Conservation (phyloP, 2,888 invertebrate genomes). For the Incurvaria masculella region DNA sequence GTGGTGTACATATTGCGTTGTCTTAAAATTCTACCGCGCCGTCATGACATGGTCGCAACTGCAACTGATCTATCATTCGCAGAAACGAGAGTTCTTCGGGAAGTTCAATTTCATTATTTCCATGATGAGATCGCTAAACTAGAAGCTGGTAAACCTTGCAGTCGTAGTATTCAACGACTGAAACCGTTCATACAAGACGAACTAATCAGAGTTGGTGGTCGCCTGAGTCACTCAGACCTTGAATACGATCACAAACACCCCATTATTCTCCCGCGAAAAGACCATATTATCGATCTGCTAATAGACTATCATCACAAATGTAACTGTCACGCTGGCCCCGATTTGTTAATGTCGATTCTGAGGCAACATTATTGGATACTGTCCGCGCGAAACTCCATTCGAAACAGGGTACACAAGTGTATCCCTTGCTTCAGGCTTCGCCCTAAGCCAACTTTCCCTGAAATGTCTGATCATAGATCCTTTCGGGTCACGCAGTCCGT, state of each 20-base stretch:
- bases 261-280: background rate
- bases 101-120: background rate
- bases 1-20: slow-evolving; percentile 1
- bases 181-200: background rate
- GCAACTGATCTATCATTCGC: background rate
- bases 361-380: slow-evolving; percentile 1
- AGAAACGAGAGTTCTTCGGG: background rate
- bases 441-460: too few species aligned
- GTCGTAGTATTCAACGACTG: background rate
- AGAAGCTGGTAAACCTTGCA: background rate
- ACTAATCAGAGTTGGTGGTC: slow-evolving; percentile 1
- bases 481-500: background rate
- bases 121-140: background rate
- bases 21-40: background rate
- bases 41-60: too few species aligned
- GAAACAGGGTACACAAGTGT: too few species aligned
- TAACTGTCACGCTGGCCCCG: background rate
- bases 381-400: too few species aligned
- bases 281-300: slow-evolving; percentile 1
- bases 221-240: background rate
- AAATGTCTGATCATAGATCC: too few species aligned
- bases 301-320: background rate
- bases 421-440: too few species aligned
- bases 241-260: background rate
- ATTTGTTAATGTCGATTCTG: background rate